Percentiles rank a stretch among this genome's conserved stretches.
Evolutionary conservation across 1,140 invertebrate species (phyloP).

Genomic region (Archegozetes longisetosus): DNA sequence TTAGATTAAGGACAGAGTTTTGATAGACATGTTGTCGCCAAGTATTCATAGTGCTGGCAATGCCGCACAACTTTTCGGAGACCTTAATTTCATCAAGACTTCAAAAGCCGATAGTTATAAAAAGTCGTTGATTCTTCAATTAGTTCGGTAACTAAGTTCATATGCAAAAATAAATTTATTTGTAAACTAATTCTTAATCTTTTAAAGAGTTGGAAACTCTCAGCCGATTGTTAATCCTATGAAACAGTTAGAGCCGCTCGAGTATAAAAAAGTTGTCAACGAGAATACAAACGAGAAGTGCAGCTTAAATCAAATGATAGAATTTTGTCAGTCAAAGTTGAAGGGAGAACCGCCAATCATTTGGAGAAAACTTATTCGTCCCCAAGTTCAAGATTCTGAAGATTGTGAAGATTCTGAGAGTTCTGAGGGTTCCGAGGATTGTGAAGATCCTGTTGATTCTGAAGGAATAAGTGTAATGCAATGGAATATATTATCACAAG

Average conservation of each 20-base stretch:
- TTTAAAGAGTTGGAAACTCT: neutral
- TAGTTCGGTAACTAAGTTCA: neutral
- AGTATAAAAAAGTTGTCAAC: neutral
- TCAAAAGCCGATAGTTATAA: neutral
- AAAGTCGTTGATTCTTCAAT: neutral
- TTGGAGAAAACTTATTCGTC: neutral
- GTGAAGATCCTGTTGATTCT: slow-evolving; percentile 3
- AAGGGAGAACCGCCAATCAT: neutral
- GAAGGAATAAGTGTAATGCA: slow-evolving; percentile 43
- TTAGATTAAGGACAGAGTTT: no score
- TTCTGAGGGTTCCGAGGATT: neutral
- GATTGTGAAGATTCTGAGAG: no score
- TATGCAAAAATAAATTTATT: neutral
- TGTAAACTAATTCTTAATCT: neutral
- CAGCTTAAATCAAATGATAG: neutral
- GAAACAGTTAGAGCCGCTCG: neutral
- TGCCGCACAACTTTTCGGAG: neutral
- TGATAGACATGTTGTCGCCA: neutral
- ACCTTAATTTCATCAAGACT: neutral
- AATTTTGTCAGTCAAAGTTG: neutral
- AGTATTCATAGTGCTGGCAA: neutral
- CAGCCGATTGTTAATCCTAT: neutral
- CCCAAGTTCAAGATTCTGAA: neutral
- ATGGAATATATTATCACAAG: slow-evolving; percentile 59
- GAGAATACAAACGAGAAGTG: neutral